A percentile compares a stretch with the other conserved stretches of the same genome.
Conservation (phyloP, 2,113 vertebrate genomes). For the Calypte anna region DNA sequence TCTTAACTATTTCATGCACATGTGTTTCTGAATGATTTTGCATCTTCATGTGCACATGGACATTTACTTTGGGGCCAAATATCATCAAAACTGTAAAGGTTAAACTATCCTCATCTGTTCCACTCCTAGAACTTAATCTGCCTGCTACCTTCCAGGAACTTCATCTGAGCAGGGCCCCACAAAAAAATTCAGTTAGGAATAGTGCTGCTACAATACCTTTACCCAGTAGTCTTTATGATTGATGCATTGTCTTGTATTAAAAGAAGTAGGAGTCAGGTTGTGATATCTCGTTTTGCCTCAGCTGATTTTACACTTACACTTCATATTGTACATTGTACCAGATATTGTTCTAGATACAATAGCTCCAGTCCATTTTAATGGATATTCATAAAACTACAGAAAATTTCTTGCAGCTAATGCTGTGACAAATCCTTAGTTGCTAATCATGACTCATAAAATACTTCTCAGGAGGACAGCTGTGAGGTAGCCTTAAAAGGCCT, state of each 20-base stretch:
- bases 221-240: neutral
- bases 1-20: neutral
- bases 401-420: neutral
- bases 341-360: neutral
- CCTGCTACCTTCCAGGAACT: neutral
- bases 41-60: neutral
- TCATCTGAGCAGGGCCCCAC: neutral
- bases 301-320: neutral
- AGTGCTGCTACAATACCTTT: neutral
- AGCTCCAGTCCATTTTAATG: fast-evolving
- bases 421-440: neutral
- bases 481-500: neutral
- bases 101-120: neutral
- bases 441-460: neutral
- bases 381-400: neutral
- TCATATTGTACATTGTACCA: neutral
- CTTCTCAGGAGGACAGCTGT: neutral
- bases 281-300: neutral
- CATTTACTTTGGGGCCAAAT: neutral
- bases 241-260: neutral
- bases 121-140: neutral
- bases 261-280: neutral
- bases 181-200: neutral
- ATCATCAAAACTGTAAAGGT: neutral
- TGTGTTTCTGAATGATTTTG: neutral